Evolutionary conservation across 2,888 invertebrate species (phyloP), one percentile per base, ranked within the genome.

Genomic region (Polydesmus complanatus): DNA sequence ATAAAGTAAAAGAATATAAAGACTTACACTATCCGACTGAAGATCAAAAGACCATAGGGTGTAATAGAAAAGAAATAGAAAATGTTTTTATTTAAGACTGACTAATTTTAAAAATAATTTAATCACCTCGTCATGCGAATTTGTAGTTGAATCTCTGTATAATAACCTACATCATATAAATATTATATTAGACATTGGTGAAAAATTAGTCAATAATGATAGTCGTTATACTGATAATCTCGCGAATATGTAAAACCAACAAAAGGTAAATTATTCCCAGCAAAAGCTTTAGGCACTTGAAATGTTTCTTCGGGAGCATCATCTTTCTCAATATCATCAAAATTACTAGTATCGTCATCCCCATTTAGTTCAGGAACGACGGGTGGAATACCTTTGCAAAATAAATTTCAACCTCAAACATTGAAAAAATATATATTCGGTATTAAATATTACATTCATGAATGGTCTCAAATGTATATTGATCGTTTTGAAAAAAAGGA

Each of bases 341-440:
- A 99, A 77, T 98, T 93, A 68, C 93, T 88, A 0, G 98, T 96
- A 74, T 99, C 98, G 73, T 95, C 95, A 73, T 99, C 98, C 65
- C 95, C 88, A 21, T 83, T 82, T 60, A 99, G 78, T 72, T 97
- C 95, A 18, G 97, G 97, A 18, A 97, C 93, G 11, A 97, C 93
- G 0, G 98, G 98, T 1, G 98, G 96, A 52, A 90, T 88, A 66
- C 75, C 75, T 77, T n/a, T n/a, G n/a, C n/a, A n/a, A n/a, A n/a
- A n/a, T n/a, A 62, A 18, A 21, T 19, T 2, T 56, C 48, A 56
- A 3, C 49, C 47, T n/a, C 50, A 56, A 51, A 52, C 25, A n/a
- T 19, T 21, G 23, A 8, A 21, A 21, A 25, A 56, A 48, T 22
- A 21, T 54, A 57, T 57, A 61, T 61, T 26, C 3, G 54, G 71